phyloP scores from a whole-genome alignment of 2,888 invertebrate species.

The Euclidia mi region DNA sequence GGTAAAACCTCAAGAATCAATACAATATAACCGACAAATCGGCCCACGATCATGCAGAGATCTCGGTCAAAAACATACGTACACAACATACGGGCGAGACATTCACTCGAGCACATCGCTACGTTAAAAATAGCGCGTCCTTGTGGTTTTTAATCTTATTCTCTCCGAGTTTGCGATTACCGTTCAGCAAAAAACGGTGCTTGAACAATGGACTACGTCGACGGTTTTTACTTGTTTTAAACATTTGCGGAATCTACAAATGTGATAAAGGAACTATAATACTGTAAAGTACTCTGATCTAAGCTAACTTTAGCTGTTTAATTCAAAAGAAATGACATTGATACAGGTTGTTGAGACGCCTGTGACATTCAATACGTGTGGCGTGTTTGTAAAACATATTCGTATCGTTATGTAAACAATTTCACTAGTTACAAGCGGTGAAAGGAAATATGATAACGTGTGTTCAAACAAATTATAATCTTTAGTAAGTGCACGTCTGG shows the following conservation, averaged over 20 bases:
- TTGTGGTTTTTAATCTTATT: constrained; percentile 52
- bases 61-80: constrained; percentile 18
- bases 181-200: constrained; percentile 37
- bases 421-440: constrained; percentile 11
- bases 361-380: constrained; percentile 8
- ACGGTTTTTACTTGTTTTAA: constrained; percentile 18
- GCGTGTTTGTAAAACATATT: constrained; percentile 17
- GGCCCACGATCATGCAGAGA: constrained; percentile 5
- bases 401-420: constrained; percentile 21
- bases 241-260: constrained; percentile 5
- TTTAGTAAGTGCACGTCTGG: not conserved
- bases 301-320: not conserved
- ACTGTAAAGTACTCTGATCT: too few species aligned
- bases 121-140: constrained; percentile 56
- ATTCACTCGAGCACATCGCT: constrained; percentile 49
- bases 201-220: constrained; percentile 37
- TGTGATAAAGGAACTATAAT: too few species aligned
- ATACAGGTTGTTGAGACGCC: constrained; percentile 3
- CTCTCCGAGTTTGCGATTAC: constrained; percentile 37
- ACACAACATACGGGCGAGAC: constrained; percentile 29
- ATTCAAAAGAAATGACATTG: too few species aligned
- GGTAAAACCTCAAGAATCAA: not conserved
- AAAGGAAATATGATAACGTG: constrained; percentile 10
- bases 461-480: constrained; percentile 9
- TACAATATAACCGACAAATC: not conserved